These are phyloP conservation scores for Drosophila borborema DNA, from an alignment of 2,888 invertebrate species.

Conservation along the genomic window DNA sequence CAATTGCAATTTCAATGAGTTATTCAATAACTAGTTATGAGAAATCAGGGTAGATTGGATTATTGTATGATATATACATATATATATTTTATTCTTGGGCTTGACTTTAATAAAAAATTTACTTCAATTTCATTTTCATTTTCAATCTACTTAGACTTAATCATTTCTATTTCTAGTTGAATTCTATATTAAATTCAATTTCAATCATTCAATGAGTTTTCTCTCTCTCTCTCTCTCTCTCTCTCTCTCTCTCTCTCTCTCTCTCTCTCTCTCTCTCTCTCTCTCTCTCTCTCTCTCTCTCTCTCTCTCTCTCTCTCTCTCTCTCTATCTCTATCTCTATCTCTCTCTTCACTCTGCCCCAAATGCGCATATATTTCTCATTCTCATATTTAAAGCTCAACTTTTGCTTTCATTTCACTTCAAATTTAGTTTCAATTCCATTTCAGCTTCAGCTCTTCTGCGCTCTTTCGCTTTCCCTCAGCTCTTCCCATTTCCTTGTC, in stretches of 20 bases:
- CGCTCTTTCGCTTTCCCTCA: no score
- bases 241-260: not conserved
- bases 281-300: not conserved
- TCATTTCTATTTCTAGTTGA: not conserved
- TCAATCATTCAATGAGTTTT: not conserved
- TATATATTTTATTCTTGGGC: not conserved
- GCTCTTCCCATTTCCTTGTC: constrained; percentile 32
- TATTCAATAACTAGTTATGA: not conserved
- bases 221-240: no score
- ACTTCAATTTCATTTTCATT: not conserved
- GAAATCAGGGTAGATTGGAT: no score
- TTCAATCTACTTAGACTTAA: no score
- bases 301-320: not conserved
- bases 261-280: not conserved
- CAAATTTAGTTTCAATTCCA: constrained; percentile 5
- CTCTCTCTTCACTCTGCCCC: not conserved
- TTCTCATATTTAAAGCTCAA: not conserved
- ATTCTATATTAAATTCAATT: not conserved
- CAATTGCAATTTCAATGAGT: not conserved
- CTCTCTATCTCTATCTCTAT: not conserved
- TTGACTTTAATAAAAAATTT: not conserved
- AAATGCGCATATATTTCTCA: no score
- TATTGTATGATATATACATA: no score
- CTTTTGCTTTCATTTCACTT: constrained; percentile 1
- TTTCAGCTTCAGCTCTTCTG: not conserved